Conservation (phyloP, 2,797 vertebrate genomes). For the Triplophysa yarkandensis region DNA sequence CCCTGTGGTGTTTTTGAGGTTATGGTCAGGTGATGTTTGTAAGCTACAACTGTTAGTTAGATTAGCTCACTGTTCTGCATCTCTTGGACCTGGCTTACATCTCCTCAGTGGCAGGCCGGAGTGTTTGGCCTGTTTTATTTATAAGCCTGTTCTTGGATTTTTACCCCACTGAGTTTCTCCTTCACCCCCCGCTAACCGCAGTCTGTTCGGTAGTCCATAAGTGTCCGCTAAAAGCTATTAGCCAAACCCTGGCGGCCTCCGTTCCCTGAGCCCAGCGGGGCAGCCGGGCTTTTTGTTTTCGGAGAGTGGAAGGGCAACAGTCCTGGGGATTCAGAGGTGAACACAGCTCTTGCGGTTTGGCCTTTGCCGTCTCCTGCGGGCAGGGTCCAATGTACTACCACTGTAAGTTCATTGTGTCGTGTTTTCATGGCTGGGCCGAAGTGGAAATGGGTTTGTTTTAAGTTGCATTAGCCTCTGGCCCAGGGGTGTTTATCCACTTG, state of each 20-base stretch:
- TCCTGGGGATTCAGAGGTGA: slow-evolving; percentile 54
- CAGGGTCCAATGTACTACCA: slow-evolving; percentile 37
- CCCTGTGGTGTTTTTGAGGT: slow-evolving; percentile 3
- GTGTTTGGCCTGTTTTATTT: slow-evolving; percentile 73
- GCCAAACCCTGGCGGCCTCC: slow-evolving; percentile 51
- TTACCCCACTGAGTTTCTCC: slow-evolving; percentile 64
- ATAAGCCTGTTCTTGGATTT: slow-evolving; percentile 72
- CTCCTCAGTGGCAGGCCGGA: slow-evolving; percentile 66
- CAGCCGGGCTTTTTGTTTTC: slow-evolving; percentile 57
- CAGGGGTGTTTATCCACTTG: slow-evolving; percentile 34
- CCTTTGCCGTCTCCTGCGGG: slow-evolving; percentile 36
- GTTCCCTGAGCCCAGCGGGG: slow-evolving; percentile 53
- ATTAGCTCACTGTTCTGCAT: slow-evolving; percentile 50
- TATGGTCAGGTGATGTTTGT: slow-evolving; percentile 17
- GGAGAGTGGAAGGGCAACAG: slow-evolving; percentile 53
- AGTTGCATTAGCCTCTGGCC: slow-evolving; percentile 38
- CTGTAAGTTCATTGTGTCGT: slow-evolving; percentile 51
- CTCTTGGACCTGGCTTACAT: slow-evolving; percentile 58
- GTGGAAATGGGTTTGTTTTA: slow-evolving; percentile 44
- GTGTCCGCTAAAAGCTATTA: slow-evolving; percentile 67
- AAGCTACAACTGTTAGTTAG: background rate
- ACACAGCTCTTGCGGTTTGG: slow-evolving; percentile 38
- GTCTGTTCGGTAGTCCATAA: slow-evolving; percentile 60
- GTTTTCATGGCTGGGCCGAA: slow-evolving; percentile 38
- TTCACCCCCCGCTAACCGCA: slow-evolving; percentile 51